Evolutionary conservation across 2,797 vertebrate species (phyloP).

Genomic region (Paratrypauchen microcephalus): DNA sequence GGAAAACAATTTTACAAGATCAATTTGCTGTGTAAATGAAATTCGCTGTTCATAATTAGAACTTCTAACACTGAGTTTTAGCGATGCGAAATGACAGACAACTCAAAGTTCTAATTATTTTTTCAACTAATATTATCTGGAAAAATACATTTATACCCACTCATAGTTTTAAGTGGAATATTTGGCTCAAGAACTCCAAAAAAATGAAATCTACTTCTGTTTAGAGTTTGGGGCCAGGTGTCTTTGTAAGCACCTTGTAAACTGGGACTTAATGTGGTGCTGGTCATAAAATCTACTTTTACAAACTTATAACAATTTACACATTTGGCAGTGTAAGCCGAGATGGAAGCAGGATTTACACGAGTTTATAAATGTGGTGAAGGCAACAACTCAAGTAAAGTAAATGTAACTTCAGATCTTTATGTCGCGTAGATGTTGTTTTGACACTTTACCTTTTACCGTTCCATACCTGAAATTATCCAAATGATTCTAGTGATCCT

Average conservation of each 20-base stretch:
- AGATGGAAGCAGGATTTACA: neutral
- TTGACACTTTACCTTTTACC: no score
- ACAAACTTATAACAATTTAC: conserved; percentile 4
- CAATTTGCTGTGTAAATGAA: conserved; percentile 12
- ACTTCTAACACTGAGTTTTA: neutral
- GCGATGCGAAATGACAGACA: neutral
- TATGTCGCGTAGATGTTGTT: no score
- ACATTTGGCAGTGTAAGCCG: neutral
- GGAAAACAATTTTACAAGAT: neutral
- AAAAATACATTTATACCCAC: neutral
- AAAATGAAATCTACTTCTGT: neutral
- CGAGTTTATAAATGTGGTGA: neutral
- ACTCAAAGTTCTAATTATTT: neutral
- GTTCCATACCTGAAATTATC: no score
- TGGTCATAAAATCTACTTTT: neutral
- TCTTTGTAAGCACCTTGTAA: neutral
- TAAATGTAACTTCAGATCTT: neutral
- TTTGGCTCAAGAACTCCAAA: neutral
- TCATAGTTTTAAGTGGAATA: neutral
- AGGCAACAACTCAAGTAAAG: neutral
- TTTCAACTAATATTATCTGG: neutral
- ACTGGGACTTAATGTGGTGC: neutral
- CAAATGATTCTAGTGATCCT: no score
- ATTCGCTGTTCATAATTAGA: neutral
- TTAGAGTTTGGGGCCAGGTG: neutral